Percentiles rank a stretch among this genome's conserved stretches.
These are phyloP conservation scores for Plemyria rubiginata DNA, from an alignment of 2,888 invertebrate genomes.

Conservation along the genomic window DNA sequence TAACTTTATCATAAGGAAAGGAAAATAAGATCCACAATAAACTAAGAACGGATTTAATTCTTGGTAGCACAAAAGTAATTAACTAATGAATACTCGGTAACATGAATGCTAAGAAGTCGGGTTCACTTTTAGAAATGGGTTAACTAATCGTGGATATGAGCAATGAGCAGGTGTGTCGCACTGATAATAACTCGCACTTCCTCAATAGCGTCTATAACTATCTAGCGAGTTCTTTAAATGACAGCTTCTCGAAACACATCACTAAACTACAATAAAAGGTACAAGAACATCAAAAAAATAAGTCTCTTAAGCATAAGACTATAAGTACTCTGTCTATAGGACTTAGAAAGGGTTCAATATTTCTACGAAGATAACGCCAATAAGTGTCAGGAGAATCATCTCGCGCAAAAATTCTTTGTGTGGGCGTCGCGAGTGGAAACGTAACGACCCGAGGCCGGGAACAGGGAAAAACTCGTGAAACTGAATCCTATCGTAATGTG, in stretches of 20 bases:
- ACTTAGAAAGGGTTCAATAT: conserved; percentile 47
- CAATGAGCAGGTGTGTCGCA: conserved; percentile 51
- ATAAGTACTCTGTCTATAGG: too few species aligned
- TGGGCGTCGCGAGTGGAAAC: conserved; percentile 70
- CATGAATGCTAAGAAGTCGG: conserved; percentile 23
- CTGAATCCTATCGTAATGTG: conserved; percentile 84
- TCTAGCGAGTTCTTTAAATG: conserved; percentile 15
- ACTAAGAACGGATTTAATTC: conserved; percentile 18
- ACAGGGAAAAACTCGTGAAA: conserved; percentile 83
- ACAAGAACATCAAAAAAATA: conserved; percentile 31
- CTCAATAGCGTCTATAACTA: conserved; percentile 18
- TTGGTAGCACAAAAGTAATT: conserved; percentile 39
- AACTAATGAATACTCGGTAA: conserved; percentile 41
- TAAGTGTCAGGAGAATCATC: conserved; percentile 66
- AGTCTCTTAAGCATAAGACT: conserved; percentile 40
- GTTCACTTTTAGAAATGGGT: conserved; percentile 47
- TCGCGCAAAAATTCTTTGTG: conserved; percentile 68
- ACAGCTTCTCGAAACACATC: conserved; percentile 16
- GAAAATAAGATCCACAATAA: conserved; percentile 1
- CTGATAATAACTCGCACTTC: conserved; percentile 41
- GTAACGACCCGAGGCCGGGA: conserved; percentile 69
- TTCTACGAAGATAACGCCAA: conserved; percentile 51
- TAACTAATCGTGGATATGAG: conserved; percentile 42
- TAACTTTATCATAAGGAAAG: conserved; percentile 13
- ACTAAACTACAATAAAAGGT: conserved; percentile 25